Percentiles rank a stretch among this genome's conserved stretches.
phyloP scores from a whole-genome alignment of 2,797 vertebrate genomes.

The Oceanodroma leucorhoa region DNA sequence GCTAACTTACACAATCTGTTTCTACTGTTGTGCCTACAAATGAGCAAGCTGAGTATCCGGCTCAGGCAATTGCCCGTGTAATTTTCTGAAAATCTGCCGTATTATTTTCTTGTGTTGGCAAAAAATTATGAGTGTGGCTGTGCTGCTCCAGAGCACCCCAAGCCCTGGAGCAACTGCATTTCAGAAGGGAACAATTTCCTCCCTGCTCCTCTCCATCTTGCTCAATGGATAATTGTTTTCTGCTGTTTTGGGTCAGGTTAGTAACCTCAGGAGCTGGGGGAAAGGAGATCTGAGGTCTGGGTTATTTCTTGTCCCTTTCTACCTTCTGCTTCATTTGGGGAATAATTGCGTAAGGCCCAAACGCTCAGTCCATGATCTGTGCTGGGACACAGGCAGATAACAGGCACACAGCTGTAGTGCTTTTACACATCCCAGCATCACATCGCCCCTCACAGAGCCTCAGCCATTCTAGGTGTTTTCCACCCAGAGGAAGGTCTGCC shows the following conservation, averaged over 20 bases:
- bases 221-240: conserved; percentile 52
- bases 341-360: not conserved
- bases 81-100: conserved; percentile 52
- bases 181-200: conserved; percentile 42
- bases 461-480: not conserved
- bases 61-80: conserved; percentile 42
- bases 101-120: conserved; percentile 45
- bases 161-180: not conserved
- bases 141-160: not conserved
- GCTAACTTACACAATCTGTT: conserved; percentile 47
- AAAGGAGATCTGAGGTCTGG: not conserved
- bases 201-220: conserved; percentile 24
- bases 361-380: fast-evolving
- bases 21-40: conserved; percentile 58
- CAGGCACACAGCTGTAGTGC: not conserved
- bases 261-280: conserved; percentile 11
- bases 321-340: not conserved
- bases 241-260: conserved; percentile 32
- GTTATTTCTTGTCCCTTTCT: not conserved
- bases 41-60: conserved; percentile 27
- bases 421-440: not conserved
- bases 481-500: not conserved
- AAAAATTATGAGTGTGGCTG: not conserved
- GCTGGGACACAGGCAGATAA: not conserved
- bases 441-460: not conserved